A percentile compares a stretch with the other conserved stretches of the same genome.
Evolutionary conservation across 1,140 invertebrate species (phyloP).

Genomic region (Drosophila melanogaster): Release_6_plus_ISO1_MT NT_033779.5:991501-992000

Average conservation of each 20-base stretch:
- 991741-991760: slow-evolving; percentile 67
- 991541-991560: slow-evolving; percentile 37
- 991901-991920: slow-evolving; percentile 18
- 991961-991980: slow-evolving; percentile 57
- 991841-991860: slow-evolving; percentile 82
- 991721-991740: slow-evolving; percentile 75
- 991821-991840: slow-evolving; percentile 80
- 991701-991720: slow-evolving; percentile 27
- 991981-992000: slow-evolving; percentile 49
- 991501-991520: background rate
- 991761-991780: slow-evolving; percentile 3
- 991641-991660: too few relatives aligned
- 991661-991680: too few relatives aligned
- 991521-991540: slow-evolving; percentile 59
- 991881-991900: slow-evolving; percentile 21
- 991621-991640: too few relatives aligned
- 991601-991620: background rate
- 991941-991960: slow-evolving; percentile 23
- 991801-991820: slow-evolving; percentile 72
- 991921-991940: slow-evolving; percentile 30
- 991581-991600: slow-evolving; percentile 16
- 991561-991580: slow-evolving; percentile 45
- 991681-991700: background rate
- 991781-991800: background rate
- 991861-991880: slow-evolving; percentile 69